Conservation (phyloP, 1,140 invertebrate species). For the Bombus waltoni region DNA sequence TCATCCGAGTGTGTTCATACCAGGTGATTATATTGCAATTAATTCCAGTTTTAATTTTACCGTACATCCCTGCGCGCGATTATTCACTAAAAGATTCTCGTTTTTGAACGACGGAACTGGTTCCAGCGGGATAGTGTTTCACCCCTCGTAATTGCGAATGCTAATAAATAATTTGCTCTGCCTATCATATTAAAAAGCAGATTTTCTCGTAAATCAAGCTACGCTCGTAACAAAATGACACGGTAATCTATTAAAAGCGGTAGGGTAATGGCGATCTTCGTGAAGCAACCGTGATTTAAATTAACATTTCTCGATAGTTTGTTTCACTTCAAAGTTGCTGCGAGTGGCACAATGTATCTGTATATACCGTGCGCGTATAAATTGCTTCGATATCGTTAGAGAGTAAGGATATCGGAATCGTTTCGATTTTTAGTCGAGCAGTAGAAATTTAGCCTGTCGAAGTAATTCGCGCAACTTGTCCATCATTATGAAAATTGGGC, state of each 20-base stretch:
- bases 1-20: not conserved
- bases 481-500: constrained; percentile 2
- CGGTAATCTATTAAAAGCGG: constrained; percentile 45
- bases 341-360: not conserved
- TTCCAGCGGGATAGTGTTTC: constrained; percentile 44
- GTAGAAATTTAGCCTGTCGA: not conserved
- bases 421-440: no score
- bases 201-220: constrained; percentile 12
- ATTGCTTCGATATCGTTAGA: not conserved
- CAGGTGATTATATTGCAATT: constrained; percentile 36
- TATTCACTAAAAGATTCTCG: constrained; percentile 45
- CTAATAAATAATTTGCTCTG: constrained; percentile 62
- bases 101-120: constrained; percentile 55
- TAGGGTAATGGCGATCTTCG: constrained; percentile 46
- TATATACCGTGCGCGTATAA: no score
- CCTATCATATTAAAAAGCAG: constrained; percentile 26
- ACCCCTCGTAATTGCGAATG: constrained; percentile 55
- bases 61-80: constrained; percentile 24
- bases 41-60: constrained; percentile 60
- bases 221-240: constrained; percentile 34
- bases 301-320: not conserved
- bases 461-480: not conserved
- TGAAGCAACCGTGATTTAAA: constrained; percentile 19
- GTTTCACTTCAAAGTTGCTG: not conserved
- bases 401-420: not conserved